Evolutionary conservation across 2,797 vertebrate genomes (phyloP), one percentile per base, ranked within the genome.

Genomic region (Hirundo rustica): DNA sequence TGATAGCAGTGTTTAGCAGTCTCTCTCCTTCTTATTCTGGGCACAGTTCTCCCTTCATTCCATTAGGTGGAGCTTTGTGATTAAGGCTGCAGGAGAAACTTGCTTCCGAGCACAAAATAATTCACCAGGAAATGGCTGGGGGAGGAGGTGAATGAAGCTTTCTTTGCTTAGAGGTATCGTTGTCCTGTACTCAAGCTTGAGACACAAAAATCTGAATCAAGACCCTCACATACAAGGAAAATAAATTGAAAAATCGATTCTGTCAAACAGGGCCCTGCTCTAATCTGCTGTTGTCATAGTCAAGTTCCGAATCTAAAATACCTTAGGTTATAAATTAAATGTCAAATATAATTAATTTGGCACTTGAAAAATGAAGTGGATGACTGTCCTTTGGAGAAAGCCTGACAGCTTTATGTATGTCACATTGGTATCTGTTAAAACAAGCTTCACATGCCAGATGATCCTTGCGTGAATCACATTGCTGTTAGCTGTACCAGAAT

Each of bases 331-430:
- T 96, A 97, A 97, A 97, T 97, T 96, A 96, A 96, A 97, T 25
- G 96, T 98, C 97, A 98, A 95, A 96, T 96, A 94, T 97, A 97
- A 97, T 98, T 97, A 98, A 97, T 97, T 96, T 97, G 95, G 95
- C 91, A 93, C 97, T 94, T 93, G 95, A 97, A 97, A 97, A 90
- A 74, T 54, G 95, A 96, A 95, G 91, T 88, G 88, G 96, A 95
- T 96, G 93, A 93, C 91, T 97, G 96, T 97, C 93, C 96, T 97
- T 95, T 77, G 94, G 93, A 97, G 95, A 66, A 97, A 92, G 91
- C 81, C 97, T 97, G 97, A 97, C 97, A 96, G 96, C 97, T 97
- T 96, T 97, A 94, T 95, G 90, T 89, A 71, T 97, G 97, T 98
- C 97, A 97, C 81, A 53, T 91, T 93, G 85, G 92, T 95, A 89